Percentiles rank a stretch among this genome's conserved stretches.
Conservation (phyloP, 1,140 invertebrate genomes). For the Xylocopa sonorina region DNA sequence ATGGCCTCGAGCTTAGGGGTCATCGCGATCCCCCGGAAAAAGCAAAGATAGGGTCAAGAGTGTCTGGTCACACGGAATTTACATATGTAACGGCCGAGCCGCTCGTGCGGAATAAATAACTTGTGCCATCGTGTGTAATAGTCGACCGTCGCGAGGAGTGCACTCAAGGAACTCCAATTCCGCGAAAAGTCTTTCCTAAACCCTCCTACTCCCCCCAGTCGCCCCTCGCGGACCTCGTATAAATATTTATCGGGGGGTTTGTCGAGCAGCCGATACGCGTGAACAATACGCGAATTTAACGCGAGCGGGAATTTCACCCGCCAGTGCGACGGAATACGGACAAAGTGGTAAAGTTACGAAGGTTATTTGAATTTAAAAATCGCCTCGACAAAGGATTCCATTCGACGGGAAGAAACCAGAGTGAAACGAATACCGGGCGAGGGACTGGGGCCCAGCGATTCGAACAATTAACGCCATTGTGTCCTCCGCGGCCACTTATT, state of each 20-base stretch:
- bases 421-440: neutral
- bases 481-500: neutral
- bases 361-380: conserved; percentile 10
- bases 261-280: neutral
- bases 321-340: neutral
- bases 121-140: conserved; percentile 15
- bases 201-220: neutral
- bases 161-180: conserved; percentile 35
- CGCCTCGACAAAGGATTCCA: too few relatives aligned
- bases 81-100: conserved; percentile 52
- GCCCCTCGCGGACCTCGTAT: neutral
- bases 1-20: neutral
- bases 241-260: conserved; percentile 35
- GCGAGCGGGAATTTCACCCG: neutral
- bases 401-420: neutral
- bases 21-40: conserved; percentile 26
- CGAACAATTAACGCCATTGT: conserved; percentile 36
- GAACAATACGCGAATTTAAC: neutral
- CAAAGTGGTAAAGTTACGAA: neutral
- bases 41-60: conserved; percentile 53
- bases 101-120: conserved; percentile 9
- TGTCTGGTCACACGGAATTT: conserved; percentile 53
- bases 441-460: neutral
- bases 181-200: conserved; percentile 9
- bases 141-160: conserved; percentile 1